Evolutionary conservation across 23 tunicate genomes (phyloP), one percentile per base, ranked within the genome.

Genomic region (Corella eumyota): DNA sequence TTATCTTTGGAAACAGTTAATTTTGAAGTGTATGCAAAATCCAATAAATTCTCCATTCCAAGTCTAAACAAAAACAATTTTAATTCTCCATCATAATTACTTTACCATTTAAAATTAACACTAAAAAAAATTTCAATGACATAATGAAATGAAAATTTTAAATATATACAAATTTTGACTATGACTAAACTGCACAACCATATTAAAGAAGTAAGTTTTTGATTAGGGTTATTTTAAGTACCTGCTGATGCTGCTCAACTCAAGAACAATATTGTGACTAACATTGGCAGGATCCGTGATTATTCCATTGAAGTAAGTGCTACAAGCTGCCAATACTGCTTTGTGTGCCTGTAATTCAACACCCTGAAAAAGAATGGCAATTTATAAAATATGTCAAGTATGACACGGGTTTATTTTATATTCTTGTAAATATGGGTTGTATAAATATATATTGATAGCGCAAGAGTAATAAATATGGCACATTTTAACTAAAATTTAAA

Each of bases 11-110:
- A 69, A 5, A 86, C 80, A 1, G 95, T 77, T 27, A 86, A 59
- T 60, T 86, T 77, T 26, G 95, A 77, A 25, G 95, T 86, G 55
- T 86, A 86, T n/a, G 95, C 95, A 77, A 86, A 86, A 34, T 86
- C 95, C 59, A 86, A 35, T 30, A 86, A 45, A 63, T 73, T 65
- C 56, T 86, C 95, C 76, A 78, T 69, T 27, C 72, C 86, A 27
- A 78, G 24, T 63, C 86, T 78, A 21, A 5, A 66, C 19, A 25
- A 66, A 0, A 0, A 48, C 7, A 52, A 52, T 20, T 13, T 40
- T 11, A 11, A 40, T 40, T 11, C 15, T 40, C 11, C 11, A 40
- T 9, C 15, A 53, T 23, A n/a, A 53, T 6, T 7, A n/a, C 24
- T 11, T 20, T 6, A 11, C 7, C 15, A 53, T 6, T 20, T 23